Conservation (phyloP, 2,113 vertebrate genomes). For the Taurulus bubalis region DNA sequence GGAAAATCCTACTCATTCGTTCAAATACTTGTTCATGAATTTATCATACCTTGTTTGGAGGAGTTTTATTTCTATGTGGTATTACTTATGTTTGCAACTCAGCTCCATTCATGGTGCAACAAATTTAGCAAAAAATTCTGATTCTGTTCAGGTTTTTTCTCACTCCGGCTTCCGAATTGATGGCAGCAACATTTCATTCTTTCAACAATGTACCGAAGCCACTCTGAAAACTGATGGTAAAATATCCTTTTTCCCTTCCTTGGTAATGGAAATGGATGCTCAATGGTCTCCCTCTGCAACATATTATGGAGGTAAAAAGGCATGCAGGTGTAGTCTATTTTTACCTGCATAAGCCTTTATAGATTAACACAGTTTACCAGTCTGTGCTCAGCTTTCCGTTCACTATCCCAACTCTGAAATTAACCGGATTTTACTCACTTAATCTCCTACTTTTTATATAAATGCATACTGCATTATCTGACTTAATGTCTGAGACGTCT, state of each 20-base stretch:
- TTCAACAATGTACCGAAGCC: slow-evolving; percentile 44
- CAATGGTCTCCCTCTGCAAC: slow-evolving; percentile 56
- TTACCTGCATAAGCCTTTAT: slow-evolving; percentile 79
- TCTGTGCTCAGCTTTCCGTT: slow-evolving; percentile 52
- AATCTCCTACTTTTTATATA: slow-evolving; percentile 72
- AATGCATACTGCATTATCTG: slow-evolving; percentile 71
- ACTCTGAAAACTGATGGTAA: slow-evolving; percentile 47
- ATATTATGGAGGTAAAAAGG: slow-evolving; percentile 71
- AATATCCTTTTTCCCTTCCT: slow-evolving; percentile 56
- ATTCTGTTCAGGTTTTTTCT: slow-evolving; percentile 23
- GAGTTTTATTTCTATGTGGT: slow-evolving; percentile 7
- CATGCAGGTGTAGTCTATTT: slow-evolving; percentile 79
- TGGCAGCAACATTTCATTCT: slow-evolving; percentile 35
- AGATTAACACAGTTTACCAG: slow-evolving; percentile 80
- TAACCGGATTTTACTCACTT: slow-evolving; percentile 70
- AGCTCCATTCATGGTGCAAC: slow-evolving; percentile 34
- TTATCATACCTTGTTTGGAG: not conserved
- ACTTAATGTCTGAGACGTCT: slow-evolving; percentile 72
- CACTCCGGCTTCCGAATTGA: slow-evolving; percentile 16
- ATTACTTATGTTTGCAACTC: slow-evolving; percentile 26
- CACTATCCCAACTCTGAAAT: slow-evolving; percentile 75
- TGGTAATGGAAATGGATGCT: slow-evolving; percentile 63
- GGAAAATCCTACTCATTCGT: not conserved
- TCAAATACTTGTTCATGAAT: not conserved
- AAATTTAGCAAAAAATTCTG: slow-evolving; percentile 33